Evolutionary conservation across 92 coral and sea anemone genomes (phyloP), one percentile per base, ranked within the genome.

Genomic region (Pocillopora meandrina): DNA sequence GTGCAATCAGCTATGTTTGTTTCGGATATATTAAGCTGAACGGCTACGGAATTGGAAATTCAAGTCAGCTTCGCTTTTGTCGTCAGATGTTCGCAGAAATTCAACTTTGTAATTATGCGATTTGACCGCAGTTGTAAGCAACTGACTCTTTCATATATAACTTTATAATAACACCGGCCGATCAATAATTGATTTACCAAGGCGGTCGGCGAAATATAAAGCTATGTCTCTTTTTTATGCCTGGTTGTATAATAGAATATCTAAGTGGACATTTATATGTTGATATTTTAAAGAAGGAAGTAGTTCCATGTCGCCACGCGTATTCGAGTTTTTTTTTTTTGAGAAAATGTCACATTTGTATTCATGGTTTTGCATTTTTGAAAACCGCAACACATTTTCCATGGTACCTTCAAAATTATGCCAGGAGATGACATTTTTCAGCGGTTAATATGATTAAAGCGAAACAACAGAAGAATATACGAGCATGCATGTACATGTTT

Each of bases 111-210:
- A 31, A 1, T 62, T 33, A 61, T 59, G 12, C 14, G 77, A 26
- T 42, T 2, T 73, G 73, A 74, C 86, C 86, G 61, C 86, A 74
- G 72, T 62, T 11, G 59, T 21, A 52, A 61, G 20, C 72, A 80
- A 75, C 90, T 86, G 88, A 85, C 92, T 75, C 92, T 89, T 85
- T 85, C 86, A 67, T 85, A 89, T 86, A 83, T 87, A 86, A 86
- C 77, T 73, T 83, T 73, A 81, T 82, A 74, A 89, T 84, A 74
- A 80, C 82, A 86, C 79, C 35, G 75, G 74, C 79, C 58, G 52
- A 89, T 89, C 74, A 89, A 89, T 89, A 62, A 89, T 89, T 89
- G 70, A 89, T 86, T 74, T 75, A 78, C 70, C 56, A 62, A 73
- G 81, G 72, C 81, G 72, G 85, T 77, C 84, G 81, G 81, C 74